Conservation (phyloP, 1,140 invertebrate genomes). For the Littorina saxatilis region DNA sequence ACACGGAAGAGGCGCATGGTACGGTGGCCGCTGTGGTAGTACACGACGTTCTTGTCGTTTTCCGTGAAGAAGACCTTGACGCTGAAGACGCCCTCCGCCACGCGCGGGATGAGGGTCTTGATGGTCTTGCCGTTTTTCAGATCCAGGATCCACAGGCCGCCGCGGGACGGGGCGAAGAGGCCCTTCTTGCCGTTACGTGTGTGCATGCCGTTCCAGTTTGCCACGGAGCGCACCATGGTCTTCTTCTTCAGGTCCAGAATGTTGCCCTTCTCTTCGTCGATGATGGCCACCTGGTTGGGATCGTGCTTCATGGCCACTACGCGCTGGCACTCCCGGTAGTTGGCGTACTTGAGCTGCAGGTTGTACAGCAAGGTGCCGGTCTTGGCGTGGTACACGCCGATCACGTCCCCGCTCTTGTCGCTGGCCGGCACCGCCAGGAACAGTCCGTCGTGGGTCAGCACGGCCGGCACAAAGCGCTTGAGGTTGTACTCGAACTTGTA, state of each 20-base stretch:
- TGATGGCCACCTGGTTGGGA: conserved; percentile 87
- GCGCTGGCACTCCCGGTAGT: conserved; percentile 73
- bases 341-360: conserved; percentile 72
- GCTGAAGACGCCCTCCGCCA: conserved; percentile 97
- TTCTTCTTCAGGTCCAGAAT: conserved; percentile 78
- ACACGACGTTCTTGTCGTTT: conserved; percentile 96
- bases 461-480: conserved; percentile 77
- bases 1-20: conserved; percentile 94
- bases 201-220: conserved; percentile 78
- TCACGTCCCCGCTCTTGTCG: conserved; percentile 90
- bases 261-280: conserved; percentile 93
- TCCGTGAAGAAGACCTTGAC: conserved; percentile 96
- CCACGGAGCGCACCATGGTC: conserved; percentile 76
- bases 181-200: conserved; percentile 84
- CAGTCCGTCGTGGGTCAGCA: conserved; percentile 88
- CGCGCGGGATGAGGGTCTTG: conserved; percentile 89
- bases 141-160: conserved; percentile 86
- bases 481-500: conserved; percentile 87
- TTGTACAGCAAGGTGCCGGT: conserved; percentile 89
- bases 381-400: conserved; percentile 89
- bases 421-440: conserved; percentile 86
- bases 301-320: conserved; percentile 76
- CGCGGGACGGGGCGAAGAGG: conserved; percentile 92
- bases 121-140: conserved; percentile 83
- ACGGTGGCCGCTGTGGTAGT: conserved; percentile 96